phyloP scores from a whole-genome alignment of 2,113 vertebrate species.

The Gracilinanus agilis region DNA sequence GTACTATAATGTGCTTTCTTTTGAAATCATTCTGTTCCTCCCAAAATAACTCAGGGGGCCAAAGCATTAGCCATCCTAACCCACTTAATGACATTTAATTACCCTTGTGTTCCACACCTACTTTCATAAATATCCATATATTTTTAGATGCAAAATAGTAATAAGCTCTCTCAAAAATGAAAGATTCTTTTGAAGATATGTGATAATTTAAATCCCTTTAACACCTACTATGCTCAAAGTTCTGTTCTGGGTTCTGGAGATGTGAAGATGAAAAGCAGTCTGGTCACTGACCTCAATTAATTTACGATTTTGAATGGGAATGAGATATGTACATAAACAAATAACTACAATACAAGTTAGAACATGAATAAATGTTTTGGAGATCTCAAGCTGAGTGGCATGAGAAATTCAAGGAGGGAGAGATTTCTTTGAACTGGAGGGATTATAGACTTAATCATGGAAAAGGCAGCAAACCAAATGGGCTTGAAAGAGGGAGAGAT shows the following conservation, averaged over 20 bases:
- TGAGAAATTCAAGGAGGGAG: not conserved
- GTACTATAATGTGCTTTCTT: slow-evolving; percentile 5
- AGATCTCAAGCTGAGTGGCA: not conserved
- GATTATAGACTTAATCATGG: not conserved
- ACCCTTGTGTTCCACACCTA: not conserved
- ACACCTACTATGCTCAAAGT: not conserved
- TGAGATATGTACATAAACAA: not conserved
- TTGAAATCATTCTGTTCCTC: not conserved
- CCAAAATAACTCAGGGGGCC: not conserved
- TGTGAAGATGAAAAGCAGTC: not conserved
- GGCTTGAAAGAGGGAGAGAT: not conserved
- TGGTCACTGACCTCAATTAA: not conserved
- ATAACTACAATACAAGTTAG: not conserved
- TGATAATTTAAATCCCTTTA: not conserved
- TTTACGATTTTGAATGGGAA: not conserved
- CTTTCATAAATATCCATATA: slow-evolving; percentile 3
- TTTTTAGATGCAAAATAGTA: slow-evolving; percentile 16
- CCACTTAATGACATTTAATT: slow-evolving; percentile 10
- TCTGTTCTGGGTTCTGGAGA: not conserved
- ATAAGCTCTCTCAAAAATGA: not conserved
- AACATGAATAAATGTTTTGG: not conserved
- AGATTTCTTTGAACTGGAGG: not conserved
- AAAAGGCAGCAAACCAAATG: not conserved
- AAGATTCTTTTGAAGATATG: not conserved
- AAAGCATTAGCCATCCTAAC: not conserved